Conservation (phyloP, 2,113 vertebrate species). For the Atherinomorus stipes region DNA sequence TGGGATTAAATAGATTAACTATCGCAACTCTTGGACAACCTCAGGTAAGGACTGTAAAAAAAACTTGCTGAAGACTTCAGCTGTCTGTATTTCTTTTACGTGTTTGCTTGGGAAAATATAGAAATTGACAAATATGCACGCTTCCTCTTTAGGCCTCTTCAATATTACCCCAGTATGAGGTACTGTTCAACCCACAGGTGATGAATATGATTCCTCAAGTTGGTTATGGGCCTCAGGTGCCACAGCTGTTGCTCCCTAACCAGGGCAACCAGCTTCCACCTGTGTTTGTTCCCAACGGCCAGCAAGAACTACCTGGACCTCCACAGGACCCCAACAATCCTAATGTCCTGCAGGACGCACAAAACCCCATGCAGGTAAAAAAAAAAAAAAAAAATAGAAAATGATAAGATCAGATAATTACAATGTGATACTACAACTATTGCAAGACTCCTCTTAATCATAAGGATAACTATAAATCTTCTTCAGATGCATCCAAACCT, state of each 20-base stretch:
- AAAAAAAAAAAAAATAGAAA: neutral
- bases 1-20: conserved; percentile 78
- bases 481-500: conserved; percentile 74
- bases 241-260: conserved; percentile 70
- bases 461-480: neutral
- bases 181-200: conserved; percentile 77
- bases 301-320: conserved; percentile 72
- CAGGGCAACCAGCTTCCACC: conserved; percentile 77
- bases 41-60: conserved; percentile 55
- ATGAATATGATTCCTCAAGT: conserved; percentile 78
- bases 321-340: conserved; percentile 70
- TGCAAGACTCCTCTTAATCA: neutral
- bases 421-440: neutral
- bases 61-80: too few relatives aligned
- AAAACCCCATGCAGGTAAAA: conserved; percentile 77
- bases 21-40: conserved; percentile 75
- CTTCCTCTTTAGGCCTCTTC: conserved; percentile 60
- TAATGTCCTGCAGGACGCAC: conserved; percentile 61
- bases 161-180: conserved; percentile 74
- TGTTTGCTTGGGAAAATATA: neutral
- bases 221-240: conserved; percentile 72
- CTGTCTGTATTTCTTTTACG: too few relatives aligned
- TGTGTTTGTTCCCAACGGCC: conserved; percentile 65
- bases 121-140: neutral
- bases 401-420: neutral